Evolutionary conservation across 2,113 vertebrate species (phyloP).

Genomic region (Python bivittatus): DNA sequence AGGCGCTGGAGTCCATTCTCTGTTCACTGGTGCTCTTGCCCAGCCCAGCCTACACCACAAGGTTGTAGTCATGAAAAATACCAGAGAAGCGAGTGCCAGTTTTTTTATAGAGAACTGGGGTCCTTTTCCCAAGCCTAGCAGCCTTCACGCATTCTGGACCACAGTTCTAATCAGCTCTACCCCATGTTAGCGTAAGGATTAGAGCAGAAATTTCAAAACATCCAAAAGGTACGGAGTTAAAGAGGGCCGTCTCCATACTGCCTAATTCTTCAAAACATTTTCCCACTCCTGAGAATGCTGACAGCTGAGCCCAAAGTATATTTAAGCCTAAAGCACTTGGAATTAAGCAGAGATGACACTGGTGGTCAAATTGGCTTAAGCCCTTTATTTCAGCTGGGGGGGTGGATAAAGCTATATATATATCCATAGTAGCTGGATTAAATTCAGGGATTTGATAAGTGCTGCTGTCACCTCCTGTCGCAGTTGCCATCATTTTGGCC

Average conservation of each 20-base stretch:
- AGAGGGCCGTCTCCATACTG: too few relatives aligned
- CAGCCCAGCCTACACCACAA: not conserved
- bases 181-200: not conserved
- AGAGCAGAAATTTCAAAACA: not conserved
- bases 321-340: not conserved
- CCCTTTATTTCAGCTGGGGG: not conserved
- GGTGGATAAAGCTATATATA: too few relatives aligned
- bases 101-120: not conserved
- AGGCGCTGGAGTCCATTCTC: too few relatives aligned
- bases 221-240: too few relatives aligned
- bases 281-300: not conserved
- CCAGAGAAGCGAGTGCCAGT: not conserved
- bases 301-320: not conserved
- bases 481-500: conserved; percentile 36
- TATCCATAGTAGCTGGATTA: conserved; percentile 28
- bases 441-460: conserved; percentile 40
- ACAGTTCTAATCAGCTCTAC: not conserved
- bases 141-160: not conserved
- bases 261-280: not conserved
- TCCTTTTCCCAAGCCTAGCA: not conserved
- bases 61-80: not conserved
- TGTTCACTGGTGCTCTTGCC: too few relatives aligned
- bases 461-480: conserved; percentile 46
- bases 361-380: conserved; percentile 3
- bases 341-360: not conserved